These are phyloP conservation scores for Gymnarchus niloticus DNA, from an alignment of 2,113 vertebrate genomes.

Conservation along the genomic window DNA sequence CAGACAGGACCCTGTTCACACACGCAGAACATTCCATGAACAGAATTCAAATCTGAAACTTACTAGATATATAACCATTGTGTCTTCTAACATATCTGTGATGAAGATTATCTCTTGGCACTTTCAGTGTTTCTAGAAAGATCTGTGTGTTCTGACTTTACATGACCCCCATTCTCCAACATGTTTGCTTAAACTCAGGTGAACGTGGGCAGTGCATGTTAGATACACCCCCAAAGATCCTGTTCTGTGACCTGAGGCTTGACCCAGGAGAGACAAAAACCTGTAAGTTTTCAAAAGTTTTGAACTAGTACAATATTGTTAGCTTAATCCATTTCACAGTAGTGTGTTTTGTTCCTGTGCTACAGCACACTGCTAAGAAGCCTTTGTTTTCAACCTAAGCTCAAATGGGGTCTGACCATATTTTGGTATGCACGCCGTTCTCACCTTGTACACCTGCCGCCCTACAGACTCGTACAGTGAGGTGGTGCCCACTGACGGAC, in stretches of 20 bases:
- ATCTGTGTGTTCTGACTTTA: no score
- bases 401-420: neutral
- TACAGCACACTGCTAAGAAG: neutral
- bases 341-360: neutral
- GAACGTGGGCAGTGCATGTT: conserved; percentile 95
- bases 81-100: conserved; percentile 21
- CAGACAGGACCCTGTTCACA: neutral
- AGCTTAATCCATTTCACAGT: neutral
- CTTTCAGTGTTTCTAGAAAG: no score
- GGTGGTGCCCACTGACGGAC: conserved; percentile 78
- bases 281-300: conserved; percentile 51
- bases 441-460: neutral
- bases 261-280: conserved; percentile 93
- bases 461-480: conserved; percentile 86
- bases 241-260: conserved; percentile 92
- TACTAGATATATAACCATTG: neutral
- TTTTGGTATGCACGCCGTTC: neutral
- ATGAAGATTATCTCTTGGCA: conserved; percentile 25
- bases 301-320: neutral
- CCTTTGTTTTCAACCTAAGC: neutral
- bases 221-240: conserved; percentile 93
- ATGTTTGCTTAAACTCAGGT: conserved; percentile 57
- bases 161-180: neutral
- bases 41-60: neutral
- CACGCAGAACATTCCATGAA: neutral